Percentiles rank a stretch among this genome's conserved stretches.
Conservation (phyloP, 2,113 vertebrate genomes). For the Neodontobutis hainanensis region DNA sequence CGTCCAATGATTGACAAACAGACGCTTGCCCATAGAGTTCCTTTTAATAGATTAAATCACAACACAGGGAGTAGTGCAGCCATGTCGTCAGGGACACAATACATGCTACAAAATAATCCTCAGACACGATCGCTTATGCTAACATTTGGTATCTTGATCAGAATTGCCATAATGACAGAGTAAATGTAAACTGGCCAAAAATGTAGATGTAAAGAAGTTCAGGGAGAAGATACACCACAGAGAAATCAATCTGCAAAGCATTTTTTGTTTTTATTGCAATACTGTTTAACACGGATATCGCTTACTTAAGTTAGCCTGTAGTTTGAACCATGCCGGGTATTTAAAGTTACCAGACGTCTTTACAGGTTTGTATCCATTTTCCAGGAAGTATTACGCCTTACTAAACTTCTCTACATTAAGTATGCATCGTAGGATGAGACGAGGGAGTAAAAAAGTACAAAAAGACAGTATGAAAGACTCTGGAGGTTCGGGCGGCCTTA, state of each 20-base stretch:
- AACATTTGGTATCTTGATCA: conserved; percentile 72
- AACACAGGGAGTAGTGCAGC: conserved; percentile 84
- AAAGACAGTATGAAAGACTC: conserved; percentile 60
- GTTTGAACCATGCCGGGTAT: conserved; percentile 21
- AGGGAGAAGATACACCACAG: conserved; percentile 38
- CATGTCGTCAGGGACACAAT: conserved; percentile 80
- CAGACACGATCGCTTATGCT: conserved; percentile 72
- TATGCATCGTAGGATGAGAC: conserved; percentile 42
- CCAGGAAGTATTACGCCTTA: conserved; percentile 15
- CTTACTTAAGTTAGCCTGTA: conserved; percentile 5
- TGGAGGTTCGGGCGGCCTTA: conserved; percentile 7
- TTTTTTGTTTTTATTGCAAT: conserved; percentile 32
- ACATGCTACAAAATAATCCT: conserved; percentile 84
- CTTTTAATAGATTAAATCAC: conserved; percentile 85
- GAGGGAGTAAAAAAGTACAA: conserved; percentile 76
- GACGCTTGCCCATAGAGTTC: conserved; percentile 74
- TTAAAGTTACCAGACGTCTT: conserved; percentile 5
- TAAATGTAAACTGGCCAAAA: conserved; percentile 64
- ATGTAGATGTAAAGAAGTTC: conserved; percentile 66
- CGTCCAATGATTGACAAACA: conserved; percentile 38
- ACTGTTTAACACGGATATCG: conserved; percentile 17
- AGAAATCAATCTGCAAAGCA: conserved; percentile 24
- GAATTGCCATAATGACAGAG: conserved; percentile 29
- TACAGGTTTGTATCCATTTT: neutral
- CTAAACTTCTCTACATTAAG: conserved; percentile 54